Evolutionary conservation across 1,140 invertebrate genomes (phyloP), one percentile per base, ranked within the genome.

Genomic region (Cyclina sinensis): DNA sequence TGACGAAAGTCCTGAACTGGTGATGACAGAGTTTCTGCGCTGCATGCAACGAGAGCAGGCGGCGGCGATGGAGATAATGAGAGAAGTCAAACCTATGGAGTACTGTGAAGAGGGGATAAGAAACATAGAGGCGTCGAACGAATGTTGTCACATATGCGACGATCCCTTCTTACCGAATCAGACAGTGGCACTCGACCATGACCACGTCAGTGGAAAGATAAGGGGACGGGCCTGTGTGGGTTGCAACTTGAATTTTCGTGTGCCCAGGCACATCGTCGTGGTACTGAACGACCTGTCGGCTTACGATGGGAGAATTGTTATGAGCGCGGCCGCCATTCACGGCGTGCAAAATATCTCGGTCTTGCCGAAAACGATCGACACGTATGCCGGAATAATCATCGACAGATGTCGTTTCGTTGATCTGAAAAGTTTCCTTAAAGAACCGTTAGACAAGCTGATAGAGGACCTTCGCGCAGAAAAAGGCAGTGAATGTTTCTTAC

Each of bases 121-220:
- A 43, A 43, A 43, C 43, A 43, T 43, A 4, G 5, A 43, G 43
- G 43, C 4, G 5, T 43, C 43, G 14, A 43, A 43, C 14, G 43
- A 43, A 43, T 43, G 14, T 14, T 43, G 43, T 43, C 57, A 62
- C 24, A 62, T 62, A 4, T 62, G 57, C n/a, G 57, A 24, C 5
- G 57, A 62, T 27, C 5, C 57, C 24, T 62, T 62, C n/a, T 5
- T 62, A 14, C 57, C 57, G 7, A 24, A 14, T 27, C 57, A 62
- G 24, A 62, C n/a, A 24, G 57, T 62, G 14, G 57, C 24, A 14
- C 1, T 62, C 27, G 57, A 62, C 57, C 57, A 62, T 14, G 57
- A 62, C 27, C 57, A 62, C 57, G n/a, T 62, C 57, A 62, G 57
- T 27, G 57, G 57, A 62, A 62, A 62, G 57, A 62, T 62, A 21